Conservation (phyloP, 2,888 invertebrate genomes). For the Bugulina stolonifera region DNA sequence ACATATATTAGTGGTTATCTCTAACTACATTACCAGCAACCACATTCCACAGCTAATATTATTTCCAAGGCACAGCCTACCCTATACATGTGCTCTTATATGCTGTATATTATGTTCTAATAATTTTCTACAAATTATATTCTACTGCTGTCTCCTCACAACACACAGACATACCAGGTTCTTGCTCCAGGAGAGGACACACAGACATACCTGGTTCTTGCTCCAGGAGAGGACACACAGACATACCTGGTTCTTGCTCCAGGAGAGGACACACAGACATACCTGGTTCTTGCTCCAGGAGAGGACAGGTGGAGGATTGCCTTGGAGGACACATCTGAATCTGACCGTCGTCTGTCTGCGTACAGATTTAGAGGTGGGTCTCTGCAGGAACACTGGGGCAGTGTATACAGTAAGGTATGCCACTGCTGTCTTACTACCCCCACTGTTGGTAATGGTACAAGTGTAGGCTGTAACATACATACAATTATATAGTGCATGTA, state of each 20-base stretch:
- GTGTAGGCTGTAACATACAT: constrained; percentile 1
- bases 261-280: no score
- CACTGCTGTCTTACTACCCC: background rate
- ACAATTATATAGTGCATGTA: no score
- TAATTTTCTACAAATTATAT: no score
- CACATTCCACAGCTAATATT: no score
- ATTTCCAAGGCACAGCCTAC: no score
- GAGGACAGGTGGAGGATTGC: background rate
- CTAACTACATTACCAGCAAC: no score
- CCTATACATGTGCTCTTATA: no score
- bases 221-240: constrained; percentile 20
- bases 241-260: constrained; percentile 6
- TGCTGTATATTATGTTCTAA: no score
- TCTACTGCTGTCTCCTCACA: no score
- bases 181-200: constrained; percentile 19
- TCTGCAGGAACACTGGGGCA: background rate
- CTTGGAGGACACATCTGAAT: background rate
- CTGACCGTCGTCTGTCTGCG: background rate
- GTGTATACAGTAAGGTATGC: constrained; percentile 17
- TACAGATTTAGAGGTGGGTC: background rate
- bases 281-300: constrained; percentile 19
- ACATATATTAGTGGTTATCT: no score
- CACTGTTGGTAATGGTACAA: background rate
- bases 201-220: no score
- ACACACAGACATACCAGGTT: no score